phyloP scores from a whole-genome alignment of 2,797 vertebrate genomes.

The Xerus rutilus region DNA sequence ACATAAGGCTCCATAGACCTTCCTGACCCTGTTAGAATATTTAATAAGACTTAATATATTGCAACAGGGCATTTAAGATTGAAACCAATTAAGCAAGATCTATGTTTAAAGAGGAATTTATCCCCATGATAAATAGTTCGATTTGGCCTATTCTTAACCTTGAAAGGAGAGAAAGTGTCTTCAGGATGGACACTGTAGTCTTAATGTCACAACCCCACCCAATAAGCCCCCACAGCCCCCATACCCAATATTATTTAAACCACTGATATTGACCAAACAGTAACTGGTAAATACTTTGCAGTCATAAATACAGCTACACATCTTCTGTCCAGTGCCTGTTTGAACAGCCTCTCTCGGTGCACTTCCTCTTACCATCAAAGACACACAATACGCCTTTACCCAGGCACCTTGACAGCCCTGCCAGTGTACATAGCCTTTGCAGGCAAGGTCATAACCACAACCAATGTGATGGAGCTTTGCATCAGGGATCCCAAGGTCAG shows the following conservation, averaged over 20 bases:
- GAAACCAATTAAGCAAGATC: background rate
- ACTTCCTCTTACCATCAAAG: background rate
- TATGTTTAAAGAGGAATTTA: background rate
- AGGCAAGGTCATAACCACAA: background rate
- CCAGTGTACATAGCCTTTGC: background rate
- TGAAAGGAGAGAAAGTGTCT: background rate
- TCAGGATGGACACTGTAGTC: background rate
- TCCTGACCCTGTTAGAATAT: background rate
- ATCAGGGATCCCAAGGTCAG: background rate
- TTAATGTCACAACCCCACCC: background rate
- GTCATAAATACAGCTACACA: background rate
- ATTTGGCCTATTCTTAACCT: background rate
- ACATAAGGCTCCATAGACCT: background rate
- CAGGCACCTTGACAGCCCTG: background rate
- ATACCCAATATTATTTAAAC: background rate
- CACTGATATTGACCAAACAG: background rate
- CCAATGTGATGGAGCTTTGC: background rate
- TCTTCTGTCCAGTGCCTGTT: background rate
- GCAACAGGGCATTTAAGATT: background rate
- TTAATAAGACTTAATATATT: background rate
- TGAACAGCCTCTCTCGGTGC: background rate
- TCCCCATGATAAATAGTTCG: background rate
- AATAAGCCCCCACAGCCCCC: background rate
- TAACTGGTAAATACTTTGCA: background rate
- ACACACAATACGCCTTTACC: background rate